Base-by-base conservation (phyloP, 2,113 vertebrate genomes). In the Colinus virginianus region DNA sequence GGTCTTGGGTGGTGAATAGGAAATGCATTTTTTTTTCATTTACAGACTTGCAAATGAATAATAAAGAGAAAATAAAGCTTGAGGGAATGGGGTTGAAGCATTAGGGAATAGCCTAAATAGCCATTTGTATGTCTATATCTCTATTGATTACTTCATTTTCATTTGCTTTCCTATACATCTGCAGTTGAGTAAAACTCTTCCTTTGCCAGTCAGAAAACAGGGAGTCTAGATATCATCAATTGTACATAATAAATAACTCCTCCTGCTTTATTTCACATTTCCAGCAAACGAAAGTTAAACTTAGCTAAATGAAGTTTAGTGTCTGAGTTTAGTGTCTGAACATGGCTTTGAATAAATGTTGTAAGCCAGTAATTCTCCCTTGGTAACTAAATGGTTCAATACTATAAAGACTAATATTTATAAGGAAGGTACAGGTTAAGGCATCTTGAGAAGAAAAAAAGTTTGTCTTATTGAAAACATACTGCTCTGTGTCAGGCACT, bases 61-160 rank as follows among this genome's bases (percentile, higher is more conserved):
- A 77, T 66, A 59, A 89, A 93, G 55, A 79, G 64, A 77, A 92
- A 91, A 58, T 87, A 58, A 84, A 67, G 77, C 91, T 95, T 0
- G 0, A 62, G 48, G 69, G 58, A 11, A 92, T 88, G 56, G 72
- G 34, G n/a, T 48, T 87, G 66, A 34, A 90, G 38, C 70, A 66
- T 89, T 76, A 89, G 55, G 49, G 94, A 90, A 82, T 64, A 92
- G 77, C 77, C 78, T 88, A 88, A 90, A 72, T 88, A 84, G 59
- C 42, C 40, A 51, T 63, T 88, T 46, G 7, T 68, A 77, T 63
- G 84, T 86, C 75, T 67, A 48, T 95, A 77, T 94, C 77, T 74
- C 32, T 76, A 71, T 90, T 62, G 71, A 94, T 91, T 88, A 40
- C 36, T 97, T 87, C 67, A 80, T 82, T 95, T 91, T 80, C 55